These are phyloP conservation scores for Drosophila kikkawai DNA, from an alignment of 1,140 invertebrate genomes.

Conservation along the genomic window DNA sequence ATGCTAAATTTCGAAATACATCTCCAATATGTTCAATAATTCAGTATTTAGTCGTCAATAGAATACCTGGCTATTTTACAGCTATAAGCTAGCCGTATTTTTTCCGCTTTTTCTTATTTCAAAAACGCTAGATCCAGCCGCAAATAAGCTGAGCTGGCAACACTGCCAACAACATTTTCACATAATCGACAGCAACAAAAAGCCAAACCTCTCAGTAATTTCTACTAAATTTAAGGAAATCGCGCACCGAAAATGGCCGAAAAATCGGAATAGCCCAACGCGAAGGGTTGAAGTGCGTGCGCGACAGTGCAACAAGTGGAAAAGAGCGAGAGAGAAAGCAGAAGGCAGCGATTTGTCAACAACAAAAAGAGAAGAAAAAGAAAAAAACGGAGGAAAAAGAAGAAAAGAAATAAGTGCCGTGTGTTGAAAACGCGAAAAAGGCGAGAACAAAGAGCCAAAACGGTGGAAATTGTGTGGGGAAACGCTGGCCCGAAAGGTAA, in stretches of 20 bases:
- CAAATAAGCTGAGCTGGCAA: too few relatives aligned
- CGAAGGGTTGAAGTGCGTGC: background rate
- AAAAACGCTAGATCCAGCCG: too few relatives aligned
- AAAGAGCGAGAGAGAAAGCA: constrained; percentile 15
- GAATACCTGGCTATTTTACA: too few relatives aligned
- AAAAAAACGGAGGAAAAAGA: constrained; percentile 17
- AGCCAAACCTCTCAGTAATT: constrained; percentile 30
- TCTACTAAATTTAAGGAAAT: constrained; percentile 22
- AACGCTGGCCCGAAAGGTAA: constrained; percentile 58
- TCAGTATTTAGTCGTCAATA: too few relatives aligned
- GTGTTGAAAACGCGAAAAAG: constrained; percentile 49
- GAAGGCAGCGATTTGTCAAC: constrained; percentile 27
- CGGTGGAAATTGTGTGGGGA: constrained; percentile 28
- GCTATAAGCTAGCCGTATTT: too few relatives aligned
- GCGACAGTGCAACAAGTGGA: constrained; percentile 21
- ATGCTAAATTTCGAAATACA: too few relatives aligned
- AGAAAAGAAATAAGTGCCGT: constrained; percentile 48
- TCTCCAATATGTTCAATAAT: too few relatives aligned
- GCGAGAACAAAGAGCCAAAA: constrained; percentile 48
- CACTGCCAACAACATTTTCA: too few relatives aligned
- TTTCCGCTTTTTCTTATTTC: too few relatives aligned
- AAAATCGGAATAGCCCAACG: constrained; percentile 7
- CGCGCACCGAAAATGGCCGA: constrained; percentile 24
- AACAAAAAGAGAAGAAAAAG: constrained; percentile 15
- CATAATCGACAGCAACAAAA: constrained; percentile 32